Evolutionary conservation across 2,888 invertebrate genomes (phyloP).

Genomic region (Drosophila leonis): DNA sequence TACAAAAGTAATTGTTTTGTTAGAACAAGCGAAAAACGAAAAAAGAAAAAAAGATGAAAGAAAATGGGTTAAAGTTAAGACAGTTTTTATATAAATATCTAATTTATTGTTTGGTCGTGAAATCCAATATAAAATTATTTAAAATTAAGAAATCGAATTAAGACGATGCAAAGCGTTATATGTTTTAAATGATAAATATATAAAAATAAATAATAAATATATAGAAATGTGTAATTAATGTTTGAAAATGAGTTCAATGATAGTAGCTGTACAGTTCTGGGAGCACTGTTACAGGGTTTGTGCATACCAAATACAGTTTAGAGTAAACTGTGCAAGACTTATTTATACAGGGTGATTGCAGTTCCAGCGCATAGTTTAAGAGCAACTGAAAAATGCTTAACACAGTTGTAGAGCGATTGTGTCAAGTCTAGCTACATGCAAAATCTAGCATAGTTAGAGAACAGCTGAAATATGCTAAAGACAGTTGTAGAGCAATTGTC

Average conservation of each 20-base stretch:
- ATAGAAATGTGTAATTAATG: conserved; percentile 13
- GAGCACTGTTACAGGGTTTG: background rate
- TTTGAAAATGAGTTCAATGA: background rate
- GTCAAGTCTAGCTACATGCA: background rate
- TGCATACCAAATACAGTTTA: background rate
- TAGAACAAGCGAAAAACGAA: conserved; percentile 7
- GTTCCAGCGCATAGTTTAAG: background rate
- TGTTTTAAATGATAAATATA: conserved; percentile 40
- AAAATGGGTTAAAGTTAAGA: conserved; percentile 54
- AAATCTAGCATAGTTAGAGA: background rate
- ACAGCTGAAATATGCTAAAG: background rate
- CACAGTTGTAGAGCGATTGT: background rate
- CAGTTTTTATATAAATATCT: conserved; percentile 44
- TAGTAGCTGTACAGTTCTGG: background rate
- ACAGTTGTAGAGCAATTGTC: background rate
- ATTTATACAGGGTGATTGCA: background rate
- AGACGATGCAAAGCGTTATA: conserved; percentile 43
- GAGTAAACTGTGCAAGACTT: background rate
- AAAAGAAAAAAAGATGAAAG: conserved; percentile 40
- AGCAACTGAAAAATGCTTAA: background rate
- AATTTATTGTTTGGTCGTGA: conserved; percentile 73
- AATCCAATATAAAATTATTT: conserved; percentile 60
- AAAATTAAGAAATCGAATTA: conserved; percentile 57
- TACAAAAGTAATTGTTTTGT: conserved; percentile 38
- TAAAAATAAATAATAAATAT: conserved; percentile 31